Conservation (phyloP, 1,140 invertebrate genomes). For the Procambarus clarkii region DNA sequence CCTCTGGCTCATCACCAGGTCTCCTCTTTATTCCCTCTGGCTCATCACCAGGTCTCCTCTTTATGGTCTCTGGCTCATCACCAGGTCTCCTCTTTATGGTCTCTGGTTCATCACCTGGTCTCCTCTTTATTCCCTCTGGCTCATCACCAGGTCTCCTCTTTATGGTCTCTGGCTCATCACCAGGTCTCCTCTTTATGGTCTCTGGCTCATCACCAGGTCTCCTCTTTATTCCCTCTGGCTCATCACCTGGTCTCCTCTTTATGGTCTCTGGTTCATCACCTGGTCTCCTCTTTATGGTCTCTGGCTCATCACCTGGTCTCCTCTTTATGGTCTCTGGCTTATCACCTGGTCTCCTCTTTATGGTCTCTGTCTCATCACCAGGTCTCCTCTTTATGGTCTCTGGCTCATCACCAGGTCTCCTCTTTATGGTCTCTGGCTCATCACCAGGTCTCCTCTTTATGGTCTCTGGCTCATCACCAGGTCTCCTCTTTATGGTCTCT, state of each 20-base stretch:
- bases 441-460: neutral
- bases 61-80: slow-evolving; percentile 8
- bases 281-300: neutral
- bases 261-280: neutral
- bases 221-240: neutral
- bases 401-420: neutral
- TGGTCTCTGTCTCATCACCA: neutral
- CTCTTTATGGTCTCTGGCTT: neutral
- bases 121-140: neutral
- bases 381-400: neutral
- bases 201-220: neutral
- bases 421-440: neutral
- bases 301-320: slow-evolving; percentile 13
- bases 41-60: slow-evolving; percentile 16
- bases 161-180: neutral
- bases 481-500: too few relatives aligned
- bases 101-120: slow-evolving; percentile 9
- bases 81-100: neutral
- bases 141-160: neutral
- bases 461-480: neutral
- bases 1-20: neutral
- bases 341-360: neutral
- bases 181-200: neutral
- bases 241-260: neutral
- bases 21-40: slow-evolving; percentile 3